Evolutionary conservation across 2,888 invertebrate species (phyloP).

Genomic region (Scotopteryx bipunctaria): DNA sequence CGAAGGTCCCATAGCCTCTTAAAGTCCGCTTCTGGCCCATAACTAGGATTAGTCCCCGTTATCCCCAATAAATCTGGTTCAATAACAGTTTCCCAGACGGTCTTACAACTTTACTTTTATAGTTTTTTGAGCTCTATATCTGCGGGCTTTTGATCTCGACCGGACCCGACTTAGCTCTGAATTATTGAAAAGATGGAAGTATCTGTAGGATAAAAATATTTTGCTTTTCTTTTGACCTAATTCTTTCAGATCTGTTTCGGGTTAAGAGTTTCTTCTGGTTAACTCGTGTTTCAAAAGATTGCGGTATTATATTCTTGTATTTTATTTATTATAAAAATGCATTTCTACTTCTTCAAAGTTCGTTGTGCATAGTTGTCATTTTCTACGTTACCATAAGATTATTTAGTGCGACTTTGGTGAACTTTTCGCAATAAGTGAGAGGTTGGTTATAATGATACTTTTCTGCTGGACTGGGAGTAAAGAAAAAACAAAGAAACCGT

Average conservation of each 20-base stretch:
- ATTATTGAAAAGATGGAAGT: constrained; percentile 37
- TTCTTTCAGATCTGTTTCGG: constrained; percentile 15
- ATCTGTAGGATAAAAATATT: constrained; percentile 26
- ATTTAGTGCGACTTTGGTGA: too few relatives aligned
- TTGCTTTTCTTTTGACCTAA: constrained; percentile 24
- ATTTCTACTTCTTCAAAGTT: too few relatives aligned
- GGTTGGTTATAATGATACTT: too few relatives aligned
- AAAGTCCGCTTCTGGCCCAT: constrained; percentile 38
- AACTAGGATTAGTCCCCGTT: constrained; percentile 41
- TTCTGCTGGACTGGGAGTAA: too few relatives aligned
- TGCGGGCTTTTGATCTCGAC: constrained; percentile 39
- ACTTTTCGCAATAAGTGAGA: too few relatives aligned
- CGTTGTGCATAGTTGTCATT: too few relatives aligned
- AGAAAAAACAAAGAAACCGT: too few relatives aligned
- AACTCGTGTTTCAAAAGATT: constrained; percentile 17
- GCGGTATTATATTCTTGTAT: constrained; percentile 16
- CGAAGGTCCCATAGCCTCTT: constrained; percentile 33
- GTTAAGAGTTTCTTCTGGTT: constrained; percentile 5
- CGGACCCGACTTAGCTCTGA: constrained; percentile 35
- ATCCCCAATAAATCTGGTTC: constrained; percentile 49
- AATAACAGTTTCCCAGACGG: constrained; percentile 45
- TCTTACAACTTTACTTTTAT: constrained; percentile 47
- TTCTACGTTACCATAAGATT: too few relatives aligned
- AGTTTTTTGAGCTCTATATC: constrained; percentile 46
- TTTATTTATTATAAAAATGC: constrained; percentile 16